Evolutionary conservation across 2,888 invertebrate species (phyloP).

Genomic region (Platypus cylindrus): DNA sequence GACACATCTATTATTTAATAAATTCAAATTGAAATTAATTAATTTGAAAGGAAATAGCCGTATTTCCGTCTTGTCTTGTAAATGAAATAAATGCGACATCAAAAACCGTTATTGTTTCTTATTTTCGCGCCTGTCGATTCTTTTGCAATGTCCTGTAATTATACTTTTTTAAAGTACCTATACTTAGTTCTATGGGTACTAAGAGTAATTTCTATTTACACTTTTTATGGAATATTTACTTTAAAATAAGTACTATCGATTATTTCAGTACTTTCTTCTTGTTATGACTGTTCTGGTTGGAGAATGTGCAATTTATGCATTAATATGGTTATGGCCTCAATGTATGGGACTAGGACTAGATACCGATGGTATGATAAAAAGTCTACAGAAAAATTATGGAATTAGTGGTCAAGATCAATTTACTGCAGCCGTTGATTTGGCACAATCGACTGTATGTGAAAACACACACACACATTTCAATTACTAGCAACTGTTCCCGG

Average conservation of each 20-base stretch:
- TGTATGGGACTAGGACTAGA: conserved; percentile 60
- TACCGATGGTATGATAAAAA: conserved; percentile 53
- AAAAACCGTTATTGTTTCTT: too few species aligned
- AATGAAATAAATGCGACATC: too few species aligned
- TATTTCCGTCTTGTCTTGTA: too few species aligned
- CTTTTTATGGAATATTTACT: neutral
- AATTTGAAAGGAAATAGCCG: too few species aligned
- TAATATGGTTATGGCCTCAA: conserved; percentile 65
- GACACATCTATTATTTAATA: too few species aligned
- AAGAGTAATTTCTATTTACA: neutral
- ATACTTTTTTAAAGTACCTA: neutral
- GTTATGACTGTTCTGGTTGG: conserved; percentile 53
- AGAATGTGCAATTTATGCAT: conserved; percentile 57
- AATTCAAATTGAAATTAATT: too few species aligned
- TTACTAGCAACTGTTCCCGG: neutral
- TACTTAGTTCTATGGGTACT: neutral
- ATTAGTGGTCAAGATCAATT: conserved; percentile 62
- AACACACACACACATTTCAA: too few species aligned
- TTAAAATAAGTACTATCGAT: conserved; percentile 12
- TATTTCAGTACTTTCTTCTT: conserved; percentile 57
- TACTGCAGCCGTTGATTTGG: conserved; percentile 69
- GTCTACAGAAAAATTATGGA: conserved; percentile 64
- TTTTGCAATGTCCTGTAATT: too few species aligned
- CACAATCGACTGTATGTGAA: conserved; percentile 45
- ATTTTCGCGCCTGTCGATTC: too few species aligned